Evolutionary conservation across 2,113 vertebrate species (phyloP), one percentile per base, ranked within the genome.

Genomic region (Syngnathoides biaculeatus): DNA sequence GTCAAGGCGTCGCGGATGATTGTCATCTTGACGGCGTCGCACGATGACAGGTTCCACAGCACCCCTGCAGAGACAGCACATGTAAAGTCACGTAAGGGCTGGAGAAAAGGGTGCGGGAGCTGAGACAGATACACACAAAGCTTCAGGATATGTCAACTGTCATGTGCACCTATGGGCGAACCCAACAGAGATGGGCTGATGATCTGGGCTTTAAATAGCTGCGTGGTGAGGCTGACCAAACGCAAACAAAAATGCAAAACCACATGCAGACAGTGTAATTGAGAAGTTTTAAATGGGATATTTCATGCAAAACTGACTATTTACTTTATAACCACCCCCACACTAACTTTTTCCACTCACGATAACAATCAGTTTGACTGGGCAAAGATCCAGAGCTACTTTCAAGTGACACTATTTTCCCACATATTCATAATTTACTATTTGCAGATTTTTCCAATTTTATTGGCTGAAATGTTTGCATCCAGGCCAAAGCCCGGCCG

Each of bases 1-100:
- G 93, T 92, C 85, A 99, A 93, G 77, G 97, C 95, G 20, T 99
- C 97, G 66, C 94, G 92, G 30, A 98, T 96, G 93, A 99, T 97
- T 89, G 95, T 96, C 95, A 97, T 98, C 92, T 99, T 99, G 64
- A 98, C 94, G 0, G 94, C 91, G 69, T 99, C 97, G 22, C 96
- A 99, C 0, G 97, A 99, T 39, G 96, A 99, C 87, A 99, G 89
- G 91, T 99, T 99, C 97, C 97, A 99, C 78, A 98, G 93, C 76
- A 99, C 96, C 68, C 97, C 97, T 98, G 79, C 1, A 24, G 68
- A 69, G 56, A 82, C 27, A 71, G 0, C 20, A 43, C 50, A 59
- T 2, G 24, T 27, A 65, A 38, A 59, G 27, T 35, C 43, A 43
- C 27, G 55, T 7, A 13, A 5, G 26, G 14, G 55, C 4, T 5